Percentiles rank a stretch among this genome's conserved stretches.
These are phyloP conservation scores for Drosophila peninsularis DNA, from an alignment of 2,888 invertebrate genomes.

Conservation along the genomic window DNA sequence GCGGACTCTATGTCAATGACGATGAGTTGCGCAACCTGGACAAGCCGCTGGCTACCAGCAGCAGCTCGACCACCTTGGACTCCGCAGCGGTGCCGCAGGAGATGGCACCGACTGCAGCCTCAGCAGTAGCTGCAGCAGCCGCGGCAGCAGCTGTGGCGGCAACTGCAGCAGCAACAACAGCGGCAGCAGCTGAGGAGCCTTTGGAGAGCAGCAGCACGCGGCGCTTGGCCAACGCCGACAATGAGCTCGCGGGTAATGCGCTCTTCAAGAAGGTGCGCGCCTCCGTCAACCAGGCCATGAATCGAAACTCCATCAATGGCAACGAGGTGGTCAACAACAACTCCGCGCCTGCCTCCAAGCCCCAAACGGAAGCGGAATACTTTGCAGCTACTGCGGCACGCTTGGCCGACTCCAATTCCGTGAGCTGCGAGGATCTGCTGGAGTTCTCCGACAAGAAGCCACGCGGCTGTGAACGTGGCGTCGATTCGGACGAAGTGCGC, in stretches of 20 bases:
- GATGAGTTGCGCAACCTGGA: conserved; percentile 83
- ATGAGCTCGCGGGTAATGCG: conserved; percentile 84
- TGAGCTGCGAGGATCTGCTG: conserved; percentile 95
- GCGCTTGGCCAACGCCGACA: conserved; percentile 56
- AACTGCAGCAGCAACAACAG: background rate
- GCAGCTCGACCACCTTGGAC: conserved; percentile 47
- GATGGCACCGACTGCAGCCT: conserved; percentile 42
- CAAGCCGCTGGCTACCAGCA: conserved; percentile 65
- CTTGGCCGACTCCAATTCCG: conserved; percentile 89
- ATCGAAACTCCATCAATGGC: conserved; percentile 42
- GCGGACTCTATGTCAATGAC: conserved; percentile 80
- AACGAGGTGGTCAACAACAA: conserved; percentile 10
- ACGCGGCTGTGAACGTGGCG: conserved; percentile 91
- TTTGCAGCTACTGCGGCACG: conserved; percentile 76
- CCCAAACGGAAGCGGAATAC: conserved; percentile 76
- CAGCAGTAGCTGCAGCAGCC: conserved; percentile 18
- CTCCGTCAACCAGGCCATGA: conserved; percentile 83
- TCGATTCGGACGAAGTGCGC: conserved; percentile 95
- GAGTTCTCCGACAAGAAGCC: conserved; percentile 95
- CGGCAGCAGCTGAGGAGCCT: conserved; percentile 13
- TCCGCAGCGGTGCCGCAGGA: conserved; percentile 36
- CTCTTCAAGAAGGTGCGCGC: conserved; percentile 84
- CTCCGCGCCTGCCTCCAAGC: conserved; percentile 37
- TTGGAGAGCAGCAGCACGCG: conserved; percentile 28
- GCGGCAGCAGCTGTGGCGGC: conserved; percentile 27